A percentile compares a stretch with the other conserved stretches of the same genome.
Conservation (phyloP, 2,797 vertebrate species). For the Gambusia yucatana region DNA sequence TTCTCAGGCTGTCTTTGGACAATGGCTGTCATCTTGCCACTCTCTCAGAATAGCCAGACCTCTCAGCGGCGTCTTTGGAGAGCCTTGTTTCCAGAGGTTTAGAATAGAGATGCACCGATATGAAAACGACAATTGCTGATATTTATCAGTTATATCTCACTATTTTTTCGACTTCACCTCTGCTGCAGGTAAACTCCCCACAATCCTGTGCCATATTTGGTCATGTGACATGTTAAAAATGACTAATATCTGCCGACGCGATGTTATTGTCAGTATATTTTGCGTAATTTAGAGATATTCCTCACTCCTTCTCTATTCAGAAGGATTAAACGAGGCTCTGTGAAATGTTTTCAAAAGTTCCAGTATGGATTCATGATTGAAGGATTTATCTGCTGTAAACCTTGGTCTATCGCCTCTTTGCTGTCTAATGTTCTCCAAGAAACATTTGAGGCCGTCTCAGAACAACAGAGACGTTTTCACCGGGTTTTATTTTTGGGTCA, state of each 20-base stretch:
- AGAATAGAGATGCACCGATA: not conserved
- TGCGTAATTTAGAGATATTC: not conserved
- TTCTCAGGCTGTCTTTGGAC: not conserved
- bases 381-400: not conserved
- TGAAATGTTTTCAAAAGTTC: not conserved
- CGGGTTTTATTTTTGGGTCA: not conserved
- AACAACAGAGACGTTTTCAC: not conserved
- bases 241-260: too few relatives aligned
- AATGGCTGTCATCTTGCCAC: not conserved
- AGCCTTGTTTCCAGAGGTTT: not conserved
- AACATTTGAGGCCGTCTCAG: not conserved
- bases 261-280: too few relatives aligned
- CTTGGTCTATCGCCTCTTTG: not conserved
- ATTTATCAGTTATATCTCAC: too few relatives aligned
- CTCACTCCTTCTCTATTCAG: not conserved
- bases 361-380: not conserved
- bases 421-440: not conserved
- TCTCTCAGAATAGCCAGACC: not conserved
- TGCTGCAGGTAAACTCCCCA: too few relatives aligned
- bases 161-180: too few relatives aligned
- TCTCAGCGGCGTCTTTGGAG: not conserved
- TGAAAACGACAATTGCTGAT: too few relatives aligned
- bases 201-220: too few relatives aligned
- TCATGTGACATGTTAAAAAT: too few relatives aligned
- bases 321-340: not conserved